Evolutionary conservation across 2,113 vertebrate species (phyloP).

Genomic region (Clarias batrachus): DNA sequence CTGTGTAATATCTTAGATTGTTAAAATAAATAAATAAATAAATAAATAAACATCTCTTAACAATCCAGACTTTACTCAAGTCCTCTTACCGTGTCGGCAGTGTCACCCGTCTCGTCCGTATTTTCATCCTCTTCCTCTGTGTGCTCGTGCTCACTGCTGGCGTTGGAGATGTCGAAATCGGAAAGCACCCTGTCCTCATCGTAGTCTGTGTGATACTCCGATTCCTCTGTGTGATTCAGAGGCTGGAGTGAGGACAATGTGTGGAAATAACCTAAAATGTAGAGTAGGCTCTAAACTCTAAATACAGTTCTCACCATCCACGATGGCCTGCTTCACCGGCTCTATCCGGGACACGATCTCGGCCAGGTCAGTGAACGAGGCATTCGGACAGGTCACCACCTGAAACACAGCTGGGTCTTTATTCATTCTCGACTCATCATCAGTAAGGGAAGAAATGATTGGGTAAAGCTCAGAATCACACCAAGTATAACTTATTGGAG

Average conservation of each 20-base stretch:
- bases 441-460: not conserved
- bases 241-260: not conserved
- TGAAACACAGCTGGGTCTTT: slow-evolving; percentile 57
- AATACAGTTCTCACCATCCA: slow-evolving; percentile 76
- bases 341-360: slow-evolving; percentile 94
- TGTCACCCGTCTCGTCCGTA: slow-evolving; percentile 67
- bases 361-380: slow-evolving; percentile 92
- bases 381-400: slow-evolving; percentile 85
- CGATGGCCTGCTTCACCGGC: slow-evolving; percentile 72
- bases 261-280: not conserved
- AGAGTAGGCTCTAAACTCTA: slow-evolving; percentile 25
- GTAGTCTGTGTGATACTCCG: slow-evolving; percentile 89
- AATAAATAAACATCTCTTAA: not conserved
- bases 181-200: slow-evolving; percentile 80
- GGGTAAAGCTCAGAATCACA: not conserved
- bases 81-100: slow-evolving; percentile 74
- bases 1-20: slow-evolving; percentile 49
- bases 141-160: slow-evolving; percentile 63
- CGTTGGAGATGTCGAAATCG: slow-evolving; percentile 66
- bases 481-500: not conserved
- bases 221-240: slow-evolving; percentile 76
- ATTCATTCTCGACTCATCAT: not conserved
- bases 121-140: slow-evolving; percentile 67
- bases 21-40: not conserved
- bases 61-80: not conserved